Evolutionary conservation across 1,140 invertebrate genomes (phyloP).

Genomic region (Drosophila albomicans): DNA sequence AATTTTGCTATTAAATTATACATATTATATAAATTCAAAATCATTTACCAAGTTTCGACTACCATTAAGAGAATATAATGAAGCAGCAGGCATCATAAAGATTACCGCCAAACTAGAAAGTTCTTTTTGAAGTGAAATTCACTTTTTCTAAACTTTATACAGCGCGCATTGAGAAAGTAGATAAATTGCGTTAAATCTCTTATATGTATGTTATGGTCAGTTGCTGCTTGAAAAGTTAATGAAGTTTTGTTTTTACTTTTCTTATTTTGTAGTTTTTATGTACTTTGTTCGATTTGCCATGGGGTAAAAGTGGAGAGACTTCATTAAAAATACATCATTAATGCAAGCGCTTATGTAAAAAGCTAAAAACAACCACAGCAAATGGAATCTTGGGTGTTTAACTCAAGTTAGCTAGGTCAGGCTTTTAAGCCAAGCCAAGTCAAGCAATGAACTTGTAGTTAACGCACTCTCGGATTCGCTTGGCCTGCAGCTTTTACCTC

Average conservation of each 20-base stretch:
- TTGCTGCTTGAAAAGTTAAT: conserved; percentile 18
- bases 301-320: conserved; percentile 9
- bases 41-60: not conserved
- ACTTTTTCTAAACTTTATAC: conserved; percentile 11
- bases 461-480: not conserved
- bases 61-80: not conserved
- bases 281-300: conserved; percentile 20
- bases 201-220: not conserved
- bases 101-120: not conserved
- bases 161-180: conserved; percentile 7
- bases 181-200: conserved; percentile 13
- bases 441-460: conserved; percentile 62
- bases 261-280: not conserved
- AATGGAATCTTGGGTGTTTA: conserved; percentile 20
- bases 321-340: conserved; percentile 37
- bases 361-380: not conserved
- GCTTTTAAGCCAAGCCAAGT: conserved; percentile 33
- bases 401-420: conserved; percentile 62
- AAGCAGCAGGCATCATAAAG: not conserved
- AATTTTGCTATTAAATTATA: not conserved
- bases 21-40: not conserved
- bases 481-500: conserved; percentile 16
- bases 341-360: conserved; percentile 31
- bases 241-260: conserved; percentile 7
- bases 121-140: conserved; percentile 15